Evolutionary conservation across 2,888 invertebrate genomes (phyloP), one percentile per base, ranked within the genome.

Genomic region (Parnassius orleans): DNA sequence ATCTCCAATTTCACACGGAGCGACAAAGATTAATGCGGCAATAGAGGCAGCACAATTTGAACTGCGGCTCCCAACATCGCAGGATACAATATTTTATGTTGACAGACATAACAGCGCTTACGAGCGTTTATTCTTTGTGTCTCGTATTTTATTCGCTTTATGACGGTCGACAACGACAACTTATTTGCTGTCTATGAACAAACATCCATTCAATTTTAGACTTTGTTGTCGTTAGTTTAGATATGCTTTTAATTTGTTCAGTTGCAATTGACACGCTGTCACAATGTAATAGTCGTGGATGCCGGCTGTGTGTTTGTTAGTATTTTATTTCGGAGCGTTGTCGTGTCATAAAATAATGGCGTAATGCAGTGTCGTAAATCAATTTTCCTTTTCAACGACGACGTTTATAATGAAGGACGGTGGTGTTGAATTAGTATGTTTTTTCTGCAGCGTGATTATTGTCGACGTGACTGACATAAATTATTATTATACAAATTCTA

Each of bases 141-240:
- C 86, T 84, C 90, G 89, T 91, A 90, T 90, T 90, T 91, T 91
- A 90, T 90, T 89, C 88, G 88, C 87, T 91, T 90, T 90, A 90
- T 90, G 90, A 91, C 89, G 87, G 85, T 80, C 83, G 75, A 76
- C 73, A 71, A 77, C 82, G 77, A 80, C 65, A 69, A 67, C 75
- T 68, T 47, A 50, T 65, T 70, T 66, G 55, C 69, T 61, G 67
- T 67, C 67, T 64, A 57, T 50, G 60, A 50, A 59, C 66, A 66
- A 54, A 60, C 52, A 57, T 60, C 14, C 60, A 65, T 10, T 41
- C 67, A 11, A 84, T 68, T 75, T 61, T 79, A 57, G 63, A 73
- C 79, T 72, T 67, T 88, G 78, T 64, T 0, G 0, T 14, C 0
- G 14, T 14, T 0, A 2, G 0, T 0, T 48, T 77, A 84, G 67